Base-by-base conservation (phyloP, 2,797 vertebrate species). In the Setipinna tenuifilis region DNA sequence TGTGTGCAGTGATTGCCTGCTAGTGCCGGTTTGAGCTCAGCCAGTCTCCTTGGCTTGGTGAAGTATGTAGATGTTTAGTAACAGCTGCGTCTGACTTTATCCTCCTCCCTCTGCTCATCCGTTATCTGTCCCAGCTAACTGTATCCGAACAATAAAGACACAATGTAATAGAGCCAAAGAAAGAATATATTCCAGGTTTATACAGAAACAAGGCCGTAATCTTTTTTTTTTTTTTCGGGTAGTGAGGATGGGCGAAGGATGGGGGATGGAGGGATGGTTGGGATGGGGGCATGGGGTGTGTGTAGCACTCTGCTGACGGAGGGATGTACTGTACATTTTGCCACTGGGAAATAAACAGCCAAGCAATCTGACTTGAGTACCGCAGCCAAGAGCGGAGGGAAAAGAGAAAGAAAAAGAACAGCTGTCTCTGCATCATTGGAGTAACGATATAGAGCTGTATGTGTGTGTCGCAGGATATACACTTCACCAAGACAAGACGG, bases 251-350 rank as follows among this genome's bases (percentile, higher is more conserved):
- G 46, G 46, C 46, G 10, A 48, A 48, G 4, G 10, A 48, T 48
- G 46, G 46, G 46, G 10, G 46, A 48, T 48, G 46, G 3, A 10
- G 46, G 46, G 46, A 48, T 48, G 10, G 46, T 48, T 3, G 3
- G 46, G 3, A 10, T 48, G 46, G 3, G 46, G 3, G 46, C 10
- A 3, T 62, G 61, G n/a, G n/a, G 23, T 65, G 23, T 65, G 62
- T 65, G 59, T 62, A 19, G 11, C 5, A 5, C 65, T 17, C 65
- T 71, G 25, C 65, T 71, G 65, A 71, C 65, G 14, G 62, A 68
- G 25, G 62, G 28, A 71, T 65, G 62, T 65, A 65, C 23, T 65
- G 62, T 28, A 65, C 62, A 65, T 65, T 65, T 16, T 71, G 28
- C 25, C 65, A 35, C 14, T 35, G 65, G 10, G 12, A 71, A 71